These are phyloP conservation scores for Tetramorium simillimum DNA, from an alignment of 1,140 invertebrate species.

Conservation along the genomic window DNA sequence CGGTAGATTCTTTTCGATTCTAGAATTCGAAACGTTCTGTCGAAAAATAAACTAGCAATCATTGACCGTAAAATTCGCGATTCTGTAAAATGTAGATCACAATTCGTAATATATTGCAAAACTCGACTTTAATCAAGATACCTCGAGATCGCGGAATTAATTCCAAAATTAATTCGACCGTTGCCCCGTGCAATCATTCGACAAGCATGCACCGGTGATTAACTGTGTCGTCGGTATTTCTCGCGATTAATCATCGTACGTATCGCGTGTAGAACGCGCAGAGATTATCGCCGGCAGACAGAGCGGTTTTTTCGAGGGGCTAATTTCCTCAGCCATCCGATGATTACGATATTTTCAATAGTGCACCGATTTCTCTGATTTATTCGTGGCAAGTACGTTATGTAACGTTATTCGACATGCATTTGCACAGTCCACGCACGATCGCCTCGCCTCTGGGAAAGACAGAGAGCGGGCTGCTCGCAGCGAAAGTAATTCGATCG, in stretches of 20 bases:
- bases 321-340: not conserved
- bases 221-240: conserved; percentile 4
- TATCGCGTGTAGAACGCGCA: not conserved
- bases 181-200: conserved; percentile 26
- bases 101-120: not conserved
- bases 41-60: not conserved
- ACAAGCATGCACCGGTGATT: conserved; percentile 19
- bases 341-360: not conserved
- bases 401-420: not conserved
- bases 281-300: not conserved
- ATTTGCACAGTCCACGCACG: not conserved
- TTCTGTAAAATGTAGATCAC: not conserved
- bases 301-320: not conserved
- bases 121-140: not conserved
- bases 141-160: conserved; percentile 27
- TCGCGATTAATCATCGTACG: conserved; percentile 33
- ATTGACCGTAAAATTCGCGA: not conserved
- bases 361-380: not conserved
- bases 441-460: not conserved
- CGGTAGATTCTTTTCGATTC: not conserved
- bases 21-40: not conserved
- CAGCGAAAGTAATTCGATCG: conserved; percentile 17
- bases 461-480: not conserved
- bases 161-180: not conserved
- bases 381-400: not conserved